These are phyloP conservation scores for Osedax fenrisi DNA, from an alignment of 2,888 invertebrate genomes.

Conservation along the genomic window DNA sequence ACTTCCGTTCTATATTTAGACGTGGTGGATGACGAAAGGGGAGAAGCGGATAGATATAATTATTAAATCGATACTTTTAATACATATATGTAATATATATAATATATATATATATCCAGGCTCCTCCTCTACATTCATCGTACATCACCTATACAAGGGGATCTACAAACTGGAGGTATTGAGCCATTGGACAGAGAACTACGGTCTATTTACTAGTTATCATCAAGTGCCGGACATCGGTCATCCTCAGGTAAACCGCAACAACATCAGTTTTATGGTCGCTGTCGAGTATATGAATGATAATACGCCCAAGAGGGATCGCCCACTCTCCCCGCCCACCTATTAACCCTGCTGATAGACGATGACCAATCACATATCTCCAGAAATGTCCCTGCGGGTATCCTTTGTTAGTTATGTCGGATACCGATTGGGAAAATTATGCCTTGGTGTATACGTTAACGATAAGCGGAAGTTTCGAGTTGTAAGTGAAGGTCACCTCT, in stretches of 20 bases:
- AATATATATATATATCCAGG: too few species aligned
- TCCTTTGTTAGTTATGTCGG: not conserved
- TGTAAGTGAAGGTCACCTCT: not conserved
- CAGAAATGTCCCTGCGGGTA: not conserved
- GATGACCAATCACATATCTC: not conserved
- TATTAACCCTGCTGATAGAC: not conserved
- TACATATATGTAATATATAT: too few species aligned
- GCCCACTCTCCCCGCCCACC: not conserved
- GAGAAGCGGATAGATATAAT: not conserved
- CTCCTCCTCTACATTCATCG: too few species aligned
- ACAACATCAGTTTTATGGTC: not conserved
- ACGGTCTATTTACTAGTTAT: not conserved
- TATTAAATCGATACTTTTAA: not conserved
- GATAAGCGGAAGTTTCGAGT: not conserved
- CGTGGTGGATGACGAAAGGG: not conserved
- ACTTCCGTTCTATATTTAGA: not conserved
- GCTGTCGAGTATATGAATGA: not conserved
- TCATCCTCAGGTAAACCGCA: not conserved
- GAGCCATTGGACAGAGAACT: not conserved
- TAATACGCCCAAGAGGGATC: too few species aligned
- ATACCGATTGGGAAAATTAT: not conserved
- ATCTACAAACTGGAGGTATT: not conserved
- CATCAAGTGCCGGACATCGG: not conserved
- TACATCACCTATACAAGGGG: not conserved
- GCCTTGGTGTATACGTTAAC: not conserved